These are phyloP conservation scores for Zaprionus tsacasi DNA, from an alignment of 1,140 invertebrate species.

Conservation along the genomic window DNA sequence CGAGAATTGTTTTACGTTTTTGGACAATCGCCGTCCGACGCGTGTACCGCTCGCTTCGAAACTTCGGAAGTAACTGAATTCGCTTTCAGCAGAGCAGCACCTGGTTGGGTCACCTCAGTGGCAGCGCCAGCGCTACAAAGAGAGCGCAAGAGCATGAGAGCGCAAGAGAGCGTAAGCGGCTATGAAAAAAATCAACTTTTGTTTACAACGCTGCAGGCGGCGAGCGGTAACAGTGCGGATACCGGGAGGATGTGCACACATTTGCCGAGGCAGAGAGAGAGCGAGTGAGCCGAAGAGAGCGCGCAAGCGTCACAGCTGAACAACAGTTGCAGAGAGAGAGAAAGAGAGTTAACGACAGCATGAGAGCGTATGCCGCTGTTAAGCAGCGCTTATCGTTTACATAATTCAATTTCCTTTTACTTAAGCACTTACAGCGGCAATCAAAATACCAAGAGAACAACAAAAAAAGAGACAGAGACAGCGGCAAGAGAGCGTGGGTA, in stretches of 20 bases:
- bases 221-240: slow-evolving; percentile 23
- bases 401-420: slow-evolving; percentile 62
- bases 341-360: not conserved
- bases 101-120: slow-evolving; percentile 67
- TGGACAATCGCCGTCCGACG: slow-evolving; percentile 40
- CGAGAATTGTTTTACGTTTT: slow-evolving; percentile 30
- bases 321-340: slow-evolving; percentile 22
- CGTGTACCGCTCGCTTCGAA: slow-evolving; percentile 61
- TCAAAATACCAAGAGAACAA: slow-evolving; percentile 47
- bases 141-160: slow-evolving; percentile 1
- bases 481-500: not conserved
- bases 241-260: slow-evolving; percentile 19
- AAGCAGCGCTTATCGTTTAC: slow-evolving; percentile 55
- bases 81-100: slow-evolving; percentile 62
- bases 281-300: not conserved
- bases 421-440: slow-evolving; percentile 49
- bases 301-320: slow-evolving; percentile 48
- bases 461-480: not conserved
- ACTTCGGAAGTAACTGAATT: slow-evolving; percentile 76
- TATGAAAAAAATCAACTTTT: slow-evolving; percentile 52
- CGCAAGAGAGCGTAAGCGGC: slow-evolving; percentile 5
- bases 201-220: slow-evolving; percentile 58
- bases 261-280: not conserved
- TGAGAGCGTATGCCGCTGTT: slow-evolving; percentile 37
- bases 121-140: slow-evolving; percentile 18